Evolutionary conservation across 2,797 vertebrate species (phyloP), one percentile per base, ranked within the genome.

Genomic region (Yasuhikotakia modesta): DNA sequence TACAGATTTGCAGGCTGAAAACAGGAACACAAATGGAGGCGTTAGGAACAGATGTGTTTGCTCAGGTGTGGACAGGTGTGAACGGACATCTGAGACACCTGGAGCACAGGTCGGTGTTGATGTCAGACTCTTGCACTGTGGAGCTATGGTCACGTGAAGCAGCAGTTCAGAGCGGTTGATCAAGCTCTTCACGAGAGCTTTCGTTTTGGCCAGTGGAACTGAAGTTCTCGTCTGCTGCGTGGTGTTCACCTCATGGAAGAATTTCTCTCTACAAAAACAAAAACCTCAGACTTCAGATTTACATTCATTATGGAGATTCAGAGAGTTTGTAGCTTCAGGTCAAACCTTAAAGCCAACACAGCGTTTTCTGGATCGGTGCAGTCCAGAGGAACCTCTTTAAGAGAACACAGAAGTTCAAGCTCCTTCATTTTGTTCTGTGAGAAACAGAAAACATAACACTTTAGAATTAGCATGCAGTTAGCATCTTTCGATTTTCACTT

Each of bases 101-200:
- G 65, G 67, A 73, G 78, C 61, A 39, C 61, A 73, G 57, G 80
- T 76, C 10, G 68, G 80, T 58, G 76, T 83, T 61, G 70, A 7
- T 0, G 94, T 95, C 75, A 97, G 91, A 82, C 96, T 99, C 76
- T 95, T 94, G n/a, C 95, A 93, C 74, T 99, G 98, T 12, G 98
- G 95, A 1, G 97, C 96, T 3, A 99, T 99, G 70, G 97, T 99
- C 58, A 99, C 98, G 0, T 99, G 98, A 19, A 99, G 81, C 50
- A 99, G 87, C 66, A 99, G 91, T 85, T 99, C 97, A 0, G 98
- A 96, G 79, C 98, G 95, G 87, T 99, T 99, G 95, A 98, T 98
- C 84, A 99, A 85, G 86, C 97, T 98, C 90, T 95, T 99, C 55
- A 99, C 95, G 64, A 99, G 86, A 0, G 94, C 90, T 90, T 97